Percentiles rank a stretch among this genome's conserved stretches.
Conservation (phyloP, 2,113 vertebrate genomes). For the Pseudopipra pipra region DNA sequence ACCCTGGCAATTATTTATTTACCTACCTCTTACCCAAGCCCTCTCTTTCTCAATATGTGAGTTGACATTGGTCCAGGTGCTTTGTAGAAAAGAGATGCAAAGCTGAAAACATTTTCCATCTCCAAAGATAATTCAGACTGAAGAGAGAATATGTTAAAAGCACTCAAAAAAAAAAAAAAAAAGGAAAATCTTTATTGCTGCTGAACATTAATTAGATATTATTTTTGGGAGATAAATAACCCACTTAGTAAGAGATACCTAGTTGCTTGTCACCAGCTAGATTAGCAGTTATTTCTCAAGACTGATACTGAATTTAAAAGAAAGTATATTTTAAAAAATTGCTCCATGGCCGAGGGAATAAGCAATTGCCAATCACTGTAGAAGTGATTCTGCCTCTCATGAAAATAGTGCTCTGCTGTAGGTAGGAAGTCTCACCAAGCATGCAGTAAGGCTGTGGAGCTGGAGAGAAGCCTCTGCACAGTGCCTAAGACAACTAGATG, state of each 20-base stretch:
- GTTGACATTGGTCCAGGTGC: not conserved
- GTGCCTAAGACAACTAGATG: not conserved
- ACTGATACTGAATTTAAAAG: not conserved
- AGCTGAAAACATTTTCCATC: not conserved
- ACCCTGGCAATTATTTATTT: not conserved
- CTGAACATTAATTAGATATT: not conserved
- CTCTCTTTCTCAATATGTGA: not conserved
- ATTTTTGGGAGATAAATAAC: not conserved
- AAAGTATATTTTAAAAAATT: not conserved
- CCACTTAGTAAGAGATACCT: not conserved
- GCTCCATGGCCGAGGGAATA: not conserved
- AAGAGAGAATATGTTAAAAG: not conserved
- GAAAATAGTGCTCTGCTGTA: not conserved
- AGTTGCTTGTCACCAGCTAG: not conserved
- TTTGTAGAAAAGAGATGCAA: not conserved
- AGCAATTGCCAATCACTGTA: fast-evolving
- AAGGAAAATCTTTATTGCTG: not conserved
- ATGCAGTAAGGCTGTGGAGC: not conserved
- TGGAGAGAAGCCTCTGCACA: not conserved
- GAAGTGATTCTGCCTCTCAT: not conserved
- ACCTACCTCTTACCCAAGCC: not conserved
- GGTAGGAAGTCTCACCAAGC: not conserved
- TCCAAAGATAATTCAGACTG: not conserved
- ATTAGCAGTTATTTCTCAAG: not conserved
- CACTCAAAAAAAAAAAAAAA: not conserved